These are phyloP conservation scores for Alligator mississippiensis DNA, from an alignment of 2,113 vertebrate species.

Conservation along the genomic window DNA sequence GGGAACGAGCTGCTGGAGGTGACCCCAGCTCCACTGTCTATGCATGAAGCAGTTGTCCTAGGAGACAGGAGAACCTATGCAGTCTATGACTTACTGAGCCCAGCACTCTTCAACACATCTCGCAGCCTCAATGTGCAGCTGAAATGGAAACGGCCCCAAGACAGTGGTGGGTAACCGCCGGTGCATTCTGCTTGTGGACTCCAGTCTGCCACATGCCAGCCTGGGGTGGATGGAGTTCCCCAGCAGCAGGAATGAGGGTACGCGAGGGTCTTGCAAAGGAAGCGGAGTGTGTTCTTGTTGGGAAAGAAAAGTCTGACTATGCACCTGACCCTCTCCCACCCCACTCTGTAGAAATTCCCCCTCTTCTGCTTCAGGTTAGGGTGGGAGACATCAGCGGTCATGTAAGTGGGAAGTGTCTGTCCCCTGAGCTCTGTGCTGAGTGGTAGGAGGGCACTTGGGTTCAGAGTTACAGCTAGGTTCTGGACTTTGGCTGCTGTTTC, in stretches of 20 bases:
- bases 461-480: neutral
- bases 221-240: neutral
- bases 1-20: conserved; percentile 90
- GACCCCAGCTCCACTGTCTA: conserved; percentile 79
- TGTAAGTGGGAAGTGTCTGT: neutral
- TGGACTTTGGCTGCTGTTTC: neutral
- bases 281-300: neutral
- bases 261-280: neutral
- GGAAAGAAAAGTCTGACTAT: neutral
- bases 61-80: conserved; percentile 90
- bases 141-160: conserved; percentile 87
- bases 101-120: conserved; percentile 81
- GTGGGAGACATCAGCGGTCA: neutral
- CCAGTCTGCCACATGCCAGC: neutral
- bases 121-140: conserved; percentile 92
- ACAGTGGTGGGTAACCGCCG: conserved; percentile 77
- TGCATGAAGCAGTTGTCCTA: conserved; percentile 85
- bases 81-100: conserved; percentile 89
- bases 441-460: neutral
- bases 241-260: neutral
- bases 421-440: neutral
- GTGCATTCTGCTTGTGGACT: neutral
- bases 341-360: neutral
- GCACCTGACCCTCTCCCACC: neutral
- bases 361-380: neutral